Evolutionary conservation across 1,140 invertebrate species (phyloP), one percentile per base, ranked within the genome.

Genomic region (Euwallacea fornicatus): DNA sequence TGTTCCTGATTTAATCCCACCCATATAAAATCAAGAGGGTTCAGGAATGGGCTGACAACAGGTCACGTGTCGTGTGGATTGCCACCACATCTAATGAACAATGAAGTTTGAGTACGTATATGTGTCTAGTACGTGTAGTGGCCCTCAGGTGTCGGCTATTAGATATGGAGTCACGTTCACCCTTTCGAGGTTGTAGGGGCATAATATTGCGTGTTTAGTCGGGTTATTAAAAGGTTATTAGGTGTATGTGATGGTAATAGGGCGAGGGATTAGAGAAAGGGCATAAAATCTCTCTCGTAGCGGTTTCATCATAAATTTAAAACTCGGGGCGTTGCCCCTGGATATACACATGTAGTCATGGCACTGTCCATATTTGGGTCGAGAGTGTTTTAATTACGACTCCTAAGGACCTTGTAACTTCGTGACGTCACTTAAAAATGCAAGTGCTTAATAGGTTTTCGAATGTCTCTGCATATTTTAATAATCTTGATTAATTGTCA

Each of bases 1-100:
- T 56, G 16, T 56, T 56, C 54, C 15, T 15, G 16, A 56, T 50
- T 15, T 56, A 56, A 56, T 56, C 54, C 54, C 8, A 21, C n/a
- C 54, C 54, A 10, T 11, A 21, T 56, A 56, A 56, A 56, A 15
- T 56, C 54, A 56, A 56, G 54, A 13, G 54, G 54, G 54, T 9
- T 56, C 54, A 15, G n/a, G 54, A 56, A 21, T 21, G 8, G 54
- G 8, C 15, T 15, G n/a, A n/a, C 54, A 56, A 56, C 16, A 56
- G 54, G 54, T 56, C 54, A 56, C 54, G 54, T 56, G 54, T 56
- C 54, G 16, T 56, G 16, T 56, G 54, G 16, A 56, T 56, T 56
- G 54, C 54, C 6, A 11, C 8, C 11, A 16, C 54, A 9, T 56
- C 54, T 56, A 56, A 56, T 56, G 54, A 56, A 56, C 54, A 56